Evolutionary conservation across 2,888 invertebrate genomes (phyloP).

Genomic region (Parapristionchus giblindavisi): DNA sequence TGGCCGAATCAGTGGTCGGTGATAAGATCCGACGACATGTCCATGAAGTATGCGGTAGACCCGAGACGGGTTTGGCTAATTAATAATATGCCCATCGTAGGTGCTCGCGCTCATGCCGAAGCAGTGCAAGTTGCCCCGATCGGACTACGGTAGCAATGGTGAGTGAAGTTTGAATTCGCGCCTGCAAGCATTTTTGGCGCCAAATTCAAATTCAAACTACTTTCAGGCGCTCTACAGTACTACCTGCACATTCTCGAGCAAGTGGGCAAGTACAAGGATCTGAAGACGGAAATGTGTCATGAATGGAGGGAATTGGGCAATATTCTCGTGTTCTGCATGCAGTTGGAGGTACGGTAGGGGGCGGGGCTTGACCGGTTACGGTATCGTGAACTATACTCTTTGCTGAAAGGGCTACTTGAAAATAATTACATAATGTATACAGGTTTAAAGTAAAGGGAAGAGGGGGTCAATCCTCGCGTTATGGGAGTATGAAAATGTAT

Average conservation of each 20-base stretch:
- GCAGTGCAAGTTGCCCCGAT: conserved; percentile 89
- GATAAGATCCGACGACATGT: conserved; percentile 56
- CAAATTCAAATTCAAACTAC: no score
- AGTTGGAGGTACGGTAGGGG: conserved; percentile 83
- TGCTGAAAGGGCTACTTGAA: no score
- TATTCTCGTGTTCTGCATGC: conserved; percentile 91
- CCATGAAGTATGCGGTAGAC: conserved; percentile 21
- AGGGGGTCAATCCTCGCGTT: no score
- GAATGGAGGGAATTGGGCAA: conserved; percentile 78
- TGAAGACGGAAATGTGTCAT: conserved; percentile 63
- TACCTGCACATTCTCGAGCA: conserved; percentile 92
- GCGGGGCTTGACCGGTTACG: no score
- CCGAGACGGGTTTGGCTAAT: no score
- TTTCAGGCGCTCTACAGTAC: conserved; percentile 72
- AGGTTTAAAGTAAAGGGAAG: no score
- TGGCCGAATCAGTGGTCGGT: conserved; percentile 71
- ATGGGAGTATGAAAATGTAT: no score
- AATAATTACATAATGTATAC: no score
- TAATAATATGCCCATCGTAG: not conserved
- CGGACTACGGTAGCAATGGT: conserved; percentile 96
- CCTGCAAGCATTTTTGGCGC: not conserved
- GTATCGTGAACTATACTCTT: no score
- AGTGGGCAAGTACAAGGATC: conserved; percentile 84
- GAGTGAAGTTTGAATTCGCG: not conserved
- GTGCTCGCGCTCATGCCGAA: conserved; percentile 84